These are phyloP conservation scores for Monomorium pharaonis DNA, from an alignment of 1,140 invertebrate genomes.

Conservation along the genomic window DNA sequence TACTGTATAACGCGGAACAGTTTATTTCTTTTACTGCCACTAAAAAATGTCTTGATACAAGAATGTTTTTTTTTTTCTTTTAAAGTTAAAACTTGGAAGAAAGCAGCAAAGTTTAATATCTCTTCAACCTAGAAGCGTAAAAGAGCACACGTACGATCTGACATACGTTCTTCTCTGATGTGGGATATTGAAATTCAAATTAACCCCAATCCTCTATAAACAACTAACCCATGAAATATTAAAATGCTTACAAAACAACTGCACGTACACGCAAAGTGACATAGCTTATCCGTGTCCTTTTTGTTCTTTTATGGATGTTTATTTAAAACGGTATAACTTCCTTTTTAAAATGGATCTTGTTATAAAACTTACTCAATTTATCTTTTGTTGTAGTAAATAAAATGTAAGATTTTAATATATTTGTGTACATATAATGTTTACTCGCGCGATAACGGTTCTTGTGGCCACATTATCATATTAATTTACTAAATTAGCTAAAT, in stretches of 20 bases:
- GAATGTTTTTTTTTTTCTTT: not conserved
- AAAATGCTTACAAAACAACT: constrained; percentile 17
- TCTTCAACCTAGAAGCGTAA: not conserved
- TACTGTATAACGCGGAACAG: not conserved
- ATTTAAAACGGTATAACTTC: not conserved
- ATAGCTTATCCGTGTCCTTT: not conserved
- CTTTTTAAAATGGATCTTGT: not conserved
- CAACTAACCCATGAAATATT: constrained; percentile 65
- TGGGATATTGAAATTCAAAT: constrained; percentile 60
- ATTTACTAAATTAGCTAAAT: not conserved
- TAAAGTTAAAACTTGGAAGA: not conserved
- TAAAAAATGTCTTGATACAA: not conserved
- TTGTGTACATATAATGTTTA: too few relatives aligned
- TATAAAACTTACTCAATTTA: not conserved
- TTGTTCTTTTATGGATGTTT: not conserved
- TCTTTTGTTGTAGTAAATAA: not conserved
- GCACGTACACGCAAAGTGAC: not conserved
- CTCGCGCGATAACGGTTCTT: not conserved
- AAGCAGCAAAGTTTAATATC: not conserved
- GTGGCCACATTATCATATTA: not conserved
- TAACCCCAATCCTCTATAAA: not conserved
- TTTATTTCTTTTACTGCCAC: not conserved
- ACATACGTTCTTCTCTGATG: not conserved
- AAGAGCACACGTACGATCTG: not conserved
- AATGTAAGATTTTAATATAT: not conserved